Evolutionary conservation across 1,140 invertebrate species (phyloP), one percentile per base, ranked within the genome.

Genomic region (Heliconius melpomene): DNA sequence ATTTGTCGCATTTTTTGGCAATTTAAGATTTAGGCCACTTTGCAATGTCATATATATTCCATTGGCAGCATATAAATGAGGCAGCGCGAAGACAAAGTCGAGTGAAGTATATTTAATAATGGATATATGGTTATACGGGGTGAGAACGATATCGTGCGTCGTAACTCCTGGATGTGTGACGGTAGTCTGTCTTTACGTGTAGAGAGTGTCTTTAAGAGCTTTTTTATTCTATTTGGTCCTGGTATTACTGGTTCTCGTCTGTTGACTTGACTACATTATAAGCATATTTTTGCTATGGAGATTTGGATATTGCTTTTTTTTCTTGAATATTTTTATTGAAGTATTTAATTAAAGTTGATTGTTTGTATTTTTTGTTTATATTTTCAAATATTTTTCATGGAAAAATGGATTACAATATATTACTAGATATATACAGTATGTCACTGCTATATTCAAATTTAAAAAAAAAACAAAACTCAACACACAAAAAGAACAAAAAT

Each of bases 101-200:
- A 78, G 75, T 71, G 9, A 66, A 66, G 60, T 79, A 82, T 80
- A 79, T 75, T 72, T 77, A 82, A 84, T 84, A 84, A 82, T 84
- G 83, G 80, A 74, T 79, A 78, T 79, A 84, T 79, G 80, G 82
- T 84, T 84, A 81, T 80, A 74, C 57, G 76, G 83, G 78, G 78
- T 60, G 82, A 75, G 79, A 79, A 81, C 77, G 82, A 81, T 75
- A 72, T 77, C 72, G 46, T 74, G 73, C 78, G 57, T 79, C 79
- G 36, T 80, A 80, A 80, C 75, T 77, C 46, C n/a, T 77, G 75
- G 72, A 66, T 72, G 75, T 57, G 73, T 20, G 38, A 79, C 60
- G 36, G 74, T 32, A 57, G 60, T 38, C 57, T 75, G 72, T 40
- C 77, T 80, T 52, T 77, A 54, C 75, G 78, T 74, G 71, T 54